Conservation (phyloP, 1,140 invertebrate species). For the Hyposmocoma kahamanoa region DNA sequence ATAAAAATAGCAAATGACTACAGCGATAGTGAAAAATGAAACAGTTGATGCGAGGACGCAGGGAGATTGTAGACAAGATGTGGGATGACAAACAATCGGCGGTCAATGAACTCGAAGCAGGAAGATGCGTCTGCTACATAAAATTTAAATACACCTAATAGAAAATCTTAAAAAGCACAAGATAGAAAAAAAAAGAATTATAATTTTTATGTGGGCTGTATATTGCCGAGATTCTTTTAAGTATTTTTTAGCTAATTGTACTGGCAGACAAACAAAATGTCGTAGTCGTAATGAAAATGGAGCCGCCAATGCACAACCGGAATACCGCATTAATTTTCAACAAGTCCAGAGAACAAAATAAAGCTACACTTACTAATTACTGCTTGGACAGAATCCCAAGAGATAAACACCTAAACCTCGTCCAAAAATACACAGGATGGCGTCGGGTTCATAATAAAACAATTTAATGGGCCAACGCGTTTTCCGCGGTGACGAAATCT, state of each 20-base stretch:
- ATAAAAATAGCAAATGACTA: constrained; percentile 46
- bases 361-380: constrained; percentile 64
- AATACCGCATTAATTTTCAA: too few relatives aligned
- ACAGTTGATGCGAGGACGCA: constrained; percentile 39
- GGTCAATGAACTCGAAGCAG: constrained; percentile 48
- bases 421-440: constrained; percentile 72
- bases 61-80: constrained; percentile 28
- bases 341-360: constrained; percentile 42
- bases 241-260: too few relatives aligned
- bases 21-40: constrained; percentile 50
- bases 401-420: constrained; percentile 69
- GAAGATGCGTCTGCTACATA: constrained; percentile 18
- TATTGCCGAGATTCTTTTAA: too few relatives aligned
- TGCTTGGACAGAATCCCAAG: constrained; percentile 67
- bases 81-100: constrained; percentile 36
- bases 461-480: constrained; percentile 73
- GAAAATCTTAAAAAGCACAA: too few relatives aligned
- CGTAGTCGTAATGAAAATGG: too few relatives aligned
- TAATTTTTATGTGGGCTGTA: too few relatives aligned
- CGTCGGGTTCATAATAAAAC: constrained; percentile 72
- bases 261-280: too few relatives aligned
- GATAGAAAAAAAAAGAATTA: too few relatives aligned
- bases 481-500: constrained; percentile 71
- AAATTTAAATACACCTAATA: too few relatives aligned
- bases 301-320: too few relatives aligned